Percentiles rank a stretch among this genome's conserved stretches.
These are phyloP conservation scores for Drosophila demipolita DNA, from an alignment of 2,888 invertebrate species.

Conservation along the genomic window DNA sequence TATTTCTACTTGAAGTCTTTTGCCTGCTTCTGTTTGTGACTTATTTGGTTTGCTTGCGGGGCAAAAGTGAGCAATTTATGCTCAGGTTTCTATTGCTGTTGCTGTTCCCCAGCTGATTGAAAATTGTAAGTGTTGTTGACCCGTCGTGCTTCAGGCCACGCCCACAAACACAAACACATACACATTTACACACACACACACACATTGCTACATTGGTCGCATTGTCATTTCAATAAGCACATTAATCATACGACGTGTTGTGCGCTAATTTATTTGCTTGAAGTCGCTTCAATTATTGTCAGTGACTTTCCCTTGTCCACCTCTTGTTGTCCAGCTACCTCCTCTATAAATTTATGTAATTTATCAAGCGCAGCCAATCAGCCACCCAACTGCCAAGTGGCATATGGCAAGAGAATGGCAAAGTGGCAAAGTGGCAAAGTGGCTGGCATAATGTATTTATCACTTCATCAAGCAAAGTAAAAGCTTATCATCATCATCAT, in stretches of 20 bases:
- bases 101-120: constrained; percentile 47
- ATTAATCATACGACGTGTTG: constrained; percentile 77
- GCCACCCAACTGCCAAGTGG: constrained; percentile 28
- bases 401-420: constrained; percentile 24
- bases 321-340: not conserved
- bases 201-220: constrained; percentile 6
- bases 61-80: constrained; percentile 17
- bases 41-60: constrained; percentile 16
- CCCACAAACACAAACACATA: constrained; percentile 20
- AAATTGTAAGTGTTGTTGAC: constrained; percentile 57
- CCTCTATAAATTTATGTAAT: constrained; percentile 28
- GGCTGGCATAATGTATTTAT: constrained; percentile 74
- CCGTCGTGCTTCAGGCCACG: constrained; percentile 32
- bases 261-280: constrained; percentile 72
- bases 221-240: constrained; percentile 68
- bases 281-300: constrained; percentile 70
- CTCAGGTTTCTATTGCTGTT: not conserved
- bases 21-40: constrained; percentile 10
- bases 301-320: not conserved
- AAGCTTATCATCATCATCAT: constrained; percentile 54
- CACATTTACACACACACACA: constrained; percentile 5
- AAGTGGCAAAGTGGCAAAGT: constrained; percentile 21
- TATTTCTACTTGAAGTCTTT: not conserved
- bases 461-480: constrained; percentile 74
- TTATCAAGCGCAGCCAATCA: constrained; percentile 60